Conservation (phyloP, 2,888 invertebrate genomes). For the Andrena camellia region DNA sequence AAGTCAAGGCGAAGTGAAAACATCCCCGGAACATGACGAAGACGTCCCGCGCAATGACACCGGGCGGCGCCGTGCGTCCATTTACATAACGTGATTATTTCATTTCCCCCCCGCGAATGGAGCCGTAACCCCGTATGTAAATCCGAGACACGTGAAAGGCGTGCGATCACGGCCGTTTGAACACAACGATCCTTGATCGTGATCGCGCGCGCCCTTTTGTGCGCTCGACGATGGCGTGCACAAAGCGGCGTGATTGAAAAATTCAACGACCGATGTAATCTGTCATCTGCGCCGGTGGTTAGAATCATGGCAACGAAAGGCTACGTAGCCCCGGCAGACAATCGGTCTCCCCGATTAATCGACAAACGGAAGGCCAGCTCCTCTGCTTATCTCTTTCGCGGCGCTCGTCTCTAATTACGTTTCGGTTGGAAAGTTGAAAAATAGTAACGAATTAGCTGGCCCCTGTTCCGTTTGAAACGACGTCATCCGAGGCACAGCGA, state of each 20-base stretch:
- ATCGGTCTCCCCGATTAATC: neutral
- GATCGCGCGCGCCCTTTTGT: conserved; percentile 52
- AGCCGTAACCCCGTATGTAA: conserved; percentile 73
- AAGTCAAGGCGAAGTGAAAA: conserved; percentile 1
- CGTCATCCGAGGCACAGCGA: conserved; percentile 12
- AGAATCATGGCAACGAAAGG: neutral
- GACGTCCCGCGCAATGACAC: conserved; percentile 26
- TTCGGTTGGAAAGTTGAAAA: conserved; percentile 17
- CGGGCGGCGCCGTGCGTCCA: conserved; percentile 57
- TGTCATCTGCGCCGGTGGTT: conserved; percentile 36
- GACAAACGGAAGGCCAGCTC: neutral
- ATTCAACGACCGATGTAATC: conserved; percentile 68
- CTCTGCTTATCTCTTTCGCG: neutral
- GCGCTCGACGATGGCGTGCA: conserved; percentile 29
- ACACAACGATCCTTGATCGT: conserved; percentile 66
- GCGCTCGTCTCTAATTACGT: conserved; percentile 12
- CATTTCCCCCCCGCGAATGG: conserved; percentile 67
- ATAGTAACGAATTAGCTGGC: conserved; percentile 1
- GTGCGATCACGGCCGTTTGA: conserved; percentile 71
- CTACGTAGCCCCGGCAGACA: neutral
- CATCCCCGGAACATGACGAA: conserved; percentile 32
- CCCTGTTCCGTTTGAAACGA: conserved; percentile 3
- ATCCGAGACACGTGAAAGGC: conserved; percentile 73
- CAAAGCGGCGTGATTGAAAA: conserved; percentile 61
- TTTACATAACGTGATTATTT: conserved; percentile 79